Conservation (phyloP, 2,888 invertebrate species). For the Chaetoderma sp. region DNA sequence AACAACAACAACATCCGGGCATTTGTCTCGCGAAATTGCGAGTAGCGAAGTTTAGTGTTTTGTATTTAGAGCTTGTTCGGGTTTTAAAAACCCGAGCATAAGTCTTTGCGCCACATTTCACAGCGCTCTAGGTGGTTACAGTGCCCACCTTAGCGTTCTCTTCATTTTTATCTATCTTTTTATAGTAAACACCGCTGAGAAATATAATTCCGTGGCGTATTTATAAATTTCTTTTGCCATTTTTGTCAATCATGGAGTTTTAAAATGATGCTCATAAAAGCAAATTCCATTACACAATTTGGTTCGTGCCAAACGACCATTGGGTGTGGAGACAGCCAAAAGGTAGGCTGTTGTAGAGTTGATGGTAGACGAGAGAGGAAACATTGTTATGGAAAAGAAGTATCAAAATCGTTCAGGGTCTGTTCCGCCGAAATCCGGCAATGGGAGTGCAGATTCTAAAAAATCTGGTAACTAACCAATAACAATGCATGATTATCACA, state of each 20-base stretch:
- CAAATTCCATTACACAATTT: too few relatives aligned
- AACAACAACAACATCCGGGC: conserved; percentile 45
- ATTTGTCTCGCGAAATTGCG: conserved; percentile 28
- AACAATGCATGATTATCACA: too few relatives aligned
- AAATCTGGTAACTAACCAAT: conserved; percentile 5
- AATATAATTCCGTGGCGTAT: conserved; percentile 8
- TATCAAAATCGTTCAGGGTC: conserved; percentile 48
- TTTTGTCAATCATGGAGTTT: conserved; percentile 53
- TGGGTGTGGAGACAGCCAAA: background rate
- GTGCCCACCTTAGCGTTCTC: background rate
- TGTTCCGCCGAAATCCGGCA: conserved; percentile 47
- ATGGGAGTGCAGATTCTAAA: background rate
- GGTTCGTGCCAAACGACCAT: background rate
- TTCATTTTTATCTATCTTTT: conserved; percentile 10
- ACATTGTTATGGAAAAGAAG: conserved; percentile 59
- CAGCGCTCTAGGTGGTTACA: conserved; percentile 19
- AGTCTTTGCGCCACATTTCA: conserved; percentile 29
- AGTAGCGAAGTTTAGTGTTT: conserved; percentile 39
- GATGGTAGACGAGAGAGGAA: conserved; percentile 54
- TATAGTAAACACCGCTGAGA: conserved; percentile 6
- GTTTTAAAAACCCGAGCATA: conserved; percentile 14
- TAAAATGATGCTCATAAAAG: too few relatives aligned
- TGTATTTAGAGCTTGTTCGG: conserved; percentile 19
- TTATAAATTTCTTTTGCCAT: conserved; percentile 29
- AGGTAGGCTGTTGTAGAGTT: conserved; percentile 33